These are phyloP conservation scores for Hirudinaria manillensis DNA, from an alignment of 2,888 invertebrate species.

Conservation along the genomic window DNA sequence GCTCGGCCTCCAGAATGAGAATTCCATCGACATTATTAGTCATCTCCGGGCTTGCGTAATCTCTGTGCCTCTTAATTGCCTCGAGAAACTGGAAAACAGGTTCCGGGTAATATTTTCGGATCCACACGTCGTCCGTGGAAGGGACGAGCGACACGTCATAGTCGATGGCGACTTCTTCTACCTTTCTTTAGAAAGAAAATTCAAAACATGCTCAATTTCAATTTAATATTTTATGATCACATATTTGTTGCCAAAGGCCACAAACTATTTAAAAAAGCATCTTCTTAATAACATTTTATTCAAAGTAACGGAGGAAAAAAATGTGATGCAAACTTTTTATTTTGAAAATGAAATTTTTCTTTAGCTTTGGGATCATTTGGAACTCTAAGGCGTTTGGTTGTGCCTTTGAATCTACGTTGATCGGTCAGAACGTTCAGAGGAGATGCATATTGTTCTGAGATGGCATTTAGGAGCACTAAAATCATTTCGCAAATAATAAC, in stretches of 20 bases:
- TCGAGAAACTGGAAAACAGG: slow-evolving; percentile 41
- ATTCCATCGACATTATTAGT: slow-evolving; percentile 44
- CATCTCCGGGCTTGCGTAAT: slow-evolving; percentile 48
- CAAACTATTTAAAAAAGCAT: neutral
- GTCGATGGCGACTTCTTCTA: neutral
- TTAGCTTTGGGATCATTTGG: too few relatives aligned
- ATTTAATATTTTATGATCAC: neutral
- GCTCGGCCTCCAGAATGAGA: slow-evolving; percentile 44
- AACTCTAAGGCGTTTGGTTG: too few relatives aligned
- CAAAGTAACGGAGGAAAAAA: too few relatives aligned
- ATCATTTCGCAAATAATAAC: too few relatives aligned
- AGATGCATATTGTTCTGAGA: slow-evolving; percentile 1
- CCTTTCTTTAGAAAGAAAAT: neutral
- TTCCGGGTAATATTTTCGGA: slow-evolving; percentile 41
- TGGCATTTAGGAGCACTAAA: too few relatives aligned
- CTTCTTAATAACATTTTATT: neutral
- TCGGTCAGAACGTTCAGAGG: neutral
- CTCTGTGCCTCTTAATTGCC: slow-evolving; percentile 44
- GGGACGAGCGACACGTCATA: neutral
- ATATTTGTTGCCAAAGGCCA: too few relatives aligned
- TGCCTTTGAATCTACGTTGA: too few relatives aligned
- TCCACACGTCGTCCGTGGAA: slow-evolving; percentile 25
- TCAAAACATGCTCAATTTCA: neutral
- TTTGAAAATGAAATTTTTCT: too few relatives aligned
- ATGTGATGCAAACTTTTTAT: too few relatives aligned